A percentile compares a stretch with the other conserved stretches of the same genome.
Conservation (phyloP, 37 sponge, comb jelly and placozoan genomes). For the Cliona cf. orientalis region DNA sequence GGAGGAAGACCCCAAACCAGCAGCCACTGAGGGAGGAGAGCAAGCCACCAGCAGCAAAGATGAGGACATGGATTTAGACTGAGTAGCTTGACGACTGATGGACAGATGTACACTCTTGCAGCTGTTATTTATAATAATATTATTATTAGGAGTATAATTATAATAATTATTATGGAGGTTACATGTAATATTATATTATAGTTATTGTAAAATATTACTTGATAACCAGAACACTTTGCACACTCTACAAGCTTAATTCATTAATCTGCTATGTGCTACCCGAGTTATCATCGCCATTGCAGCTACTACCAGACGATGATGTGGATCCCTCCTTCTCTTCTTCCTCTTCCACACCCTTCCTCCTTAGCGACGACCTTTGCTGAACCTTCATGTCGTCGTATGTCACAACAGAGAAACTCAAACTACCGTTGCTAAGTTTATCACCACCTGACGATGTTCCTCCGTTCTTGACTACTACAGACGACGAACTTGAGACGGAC, state of each 20-base stretch:
- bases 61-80: slow-evolving; percentile 44
- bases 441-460: background rate
- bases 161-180: too few species aligned
- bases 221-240: too few species aligned
- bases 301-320: too few species aligned
- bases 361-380: too few species aligned
- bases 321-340: too few species aligned
- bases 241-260: background rate
- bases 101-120: background rate
- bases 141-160: too few species aligned
- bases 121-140: too few species aligned
- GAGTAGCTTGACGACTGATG: background rate
- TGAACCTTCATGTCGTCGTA: background rate
- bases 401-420: background rate
- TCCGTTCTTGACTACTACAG: background rate
- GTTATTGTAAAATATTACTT: too few species aligned
- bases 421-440: background rate
- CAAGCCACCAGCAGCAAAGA: background rate
- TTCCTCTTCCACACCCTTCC: too few species aligned
- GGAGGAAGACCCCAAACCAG: slow-evolving; percentile 10
- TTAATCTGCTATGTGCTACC: background rate
- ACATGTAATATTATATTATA: too few species aligned
- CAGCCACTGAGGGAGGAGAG: background rate
- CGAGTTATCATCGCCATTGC: too few species aligned
- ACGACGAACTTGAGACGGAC: background rate